phyloP scores from a whole-genome alignment of 2,113 vertebrate genomes.

The Neodontobutis hainanensis region DNA sequence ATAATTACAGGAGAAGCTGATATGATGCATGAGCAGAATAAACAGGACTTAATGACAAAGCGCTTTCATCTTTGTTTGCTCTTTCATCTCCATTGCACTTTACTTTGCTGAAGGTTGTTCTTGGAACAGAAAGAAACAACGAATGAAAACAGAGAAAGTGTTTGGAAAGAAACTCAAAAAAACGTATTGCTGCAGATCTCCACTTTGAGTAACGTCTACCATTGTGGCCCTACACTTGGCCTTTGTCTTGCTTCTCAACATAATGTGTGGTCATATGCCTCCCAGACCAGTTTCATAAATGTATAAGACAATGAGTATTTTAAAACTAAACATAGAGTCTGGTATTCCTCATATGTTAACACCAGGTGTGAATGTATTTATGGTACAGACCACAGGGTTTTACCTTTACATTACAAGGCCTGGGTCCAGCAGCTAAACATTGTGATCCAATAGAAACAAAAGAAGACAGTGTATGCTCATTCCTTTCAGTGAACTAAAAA shows the following conservation, averaged over 20 bases:
- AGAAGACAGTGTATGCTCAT: background rate
- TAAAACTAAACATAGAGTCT: background rate
- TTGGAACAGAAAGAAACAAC: slow-evolving; percentile 21
- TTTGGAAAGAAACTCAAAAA: slow-evolving; percentile 2
- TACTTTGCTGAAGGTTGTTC: slow-evolving; percentile 4
- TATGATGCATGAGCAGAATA: slow-evolving; percentile 38
- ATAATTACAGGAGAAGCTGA: slow-evolving; percentile 41
- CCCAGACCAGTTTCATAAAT: background rate
- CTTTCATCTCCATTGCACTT: slow-evolving; percentile 43
- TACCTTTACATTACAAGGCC: background rate
- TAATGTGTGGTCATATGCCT: background rate
- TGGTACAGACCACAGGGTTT: background rate
- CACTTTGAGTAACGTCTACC: no score
- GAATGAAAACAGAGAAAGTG: slow-evolving; percentile 43
- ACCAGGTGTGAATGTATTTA: background rate
- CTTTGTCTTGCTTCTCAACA: background rate
- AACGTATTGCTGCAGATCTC: no score
- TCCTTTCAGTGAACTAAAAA: background rate
- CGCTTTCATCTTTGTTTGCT: slow-evolving; percentile 36
- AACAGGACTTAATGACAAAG: slow-evolving; percentile 40
- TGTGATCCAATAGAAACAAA: slow-evolving; percentile 1
- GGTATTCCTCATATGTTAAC: background rate
- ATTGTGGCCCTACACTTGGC: no score
- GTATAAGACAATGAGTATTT: background rate
- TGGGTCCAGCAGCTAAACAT: background rate